These are phyloP conservation scores for Gnathonemus echidnorhynchus DNA, from an alignment of 2,113 vertebrate genomes.

Conservation along the genomic window DNA sequence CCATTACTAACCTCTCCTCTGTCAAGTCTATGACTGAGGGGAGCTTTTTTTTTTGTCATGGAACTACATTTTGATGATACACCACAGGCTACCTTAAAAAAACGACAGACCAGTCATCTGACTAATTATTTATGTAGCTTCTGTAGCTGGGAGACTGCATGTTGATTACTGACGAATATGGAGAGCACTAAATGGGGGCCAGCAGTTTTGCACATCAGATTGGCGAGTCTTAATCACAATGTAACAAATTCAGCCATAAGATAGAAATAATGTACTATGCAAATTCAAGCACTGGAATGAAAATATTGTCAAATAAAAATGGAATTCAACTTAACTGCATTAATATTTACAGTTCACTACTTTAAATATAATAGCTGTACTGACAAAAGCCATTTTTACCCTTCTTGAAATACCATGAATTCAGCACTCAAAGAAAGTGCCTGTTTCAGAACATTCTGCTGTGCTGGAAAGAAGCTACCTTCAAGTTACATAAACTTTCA, in stretches of 20 bases:
- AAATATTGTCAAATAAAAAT: constrained; percentile 1
- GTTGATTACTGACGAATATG: neutral
- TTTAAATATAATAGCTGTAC: neutral
- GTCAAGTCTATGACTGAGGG: neutral
- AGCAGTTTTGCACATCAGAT: neutral
- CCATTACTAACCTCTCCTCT: neutral
- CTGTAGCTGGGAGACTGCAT: neutral
- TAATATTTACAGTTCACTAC: neutral
- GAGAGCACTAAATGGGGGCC: neutral
- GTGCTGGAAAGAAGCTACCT: neutral
- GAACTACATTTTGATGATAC: constrained; percentile 29
- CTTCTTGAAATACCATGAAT: neutral
- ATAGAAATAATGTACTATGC: neutral
- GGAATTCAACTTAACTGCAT: neutral
- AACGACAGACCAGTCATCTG: neutral
- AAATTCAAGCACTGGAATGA: neutral
- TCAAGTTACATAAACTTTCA: neutral
- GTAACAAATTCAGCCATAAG: neutral
- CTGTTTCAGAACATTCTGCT: neutral
- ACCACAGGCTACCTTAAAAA: neutral
- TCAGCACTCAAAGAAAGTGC: neutral
- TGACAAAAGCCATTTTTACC: neutral
- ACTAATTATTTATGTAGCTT: constrained; percentile 1
- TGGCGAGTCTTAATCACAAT: neutral
- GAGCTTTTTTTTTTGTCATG: constrained; percentile 24